phyloP scores from a whole-genome alignment of 2,888 invertebrate genomes.

The Sturmia bella region DNA sequence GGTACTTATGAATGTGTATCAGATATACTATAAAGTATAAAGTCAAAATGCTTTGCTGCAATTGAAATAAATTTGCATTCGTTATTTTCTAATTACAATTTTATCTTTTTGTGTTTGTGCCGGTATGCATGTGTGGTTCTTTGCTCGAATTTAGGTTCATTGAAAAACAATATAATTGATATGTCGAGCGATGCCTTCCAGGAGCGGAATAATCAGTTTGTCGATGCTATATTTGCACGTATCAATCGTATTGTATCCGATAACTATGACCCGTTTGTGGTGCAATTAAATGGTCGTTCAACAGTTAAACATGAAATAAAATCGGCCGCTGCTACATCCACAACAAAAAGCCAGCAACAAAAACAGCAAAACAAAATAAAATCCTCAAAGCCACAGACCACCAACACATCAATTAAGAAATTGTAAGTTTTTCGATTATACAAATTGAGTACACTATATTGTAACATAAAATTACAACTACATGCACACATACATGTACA shows the following conservation, averaged over 20 bases:
- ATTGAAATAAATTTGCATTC: conserved; percentile 53
- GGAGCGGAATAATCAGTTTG: conserved; percentile 92
- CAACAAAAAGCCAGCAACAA: conserved; percentile 64
- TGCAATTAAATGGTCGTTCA: conserved; percentile 80
- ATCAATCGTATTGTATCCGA: conserved; percentile 91
- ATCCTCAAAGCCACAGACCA: conserved; percentile 71
- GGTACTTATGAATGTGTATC: too few species aligned
- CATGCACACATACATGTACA: background rate
- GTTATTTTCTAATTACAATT: conserved; percentile 61
- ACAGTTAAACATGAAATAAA: conserved; percentile 67
- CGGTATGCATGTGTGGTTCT: background rate
- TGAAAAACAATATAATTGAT: conserved; percentile 81
- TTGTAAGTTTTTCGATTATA: conserved; percentile 74
- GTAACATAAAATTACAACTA: conserved; percentile 3
- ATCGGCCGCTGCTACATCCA: conserved; percentile 32
- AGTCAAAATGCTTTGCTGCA: background rate
- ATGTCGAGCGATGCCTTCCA: conserved; percentile 83
- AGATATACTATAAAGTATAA: conserved; percentile 30
- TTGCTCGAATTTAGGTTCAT: conserved; percentile 82
- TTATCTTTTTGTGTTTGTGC: conserved; percentile 20
- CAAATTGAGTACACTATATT: conserved; percentile 35
- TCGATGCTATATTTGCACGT: conserved; percentile 90
- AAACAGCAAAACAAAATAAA: conserved; percentile 63
- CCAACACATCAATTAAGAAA: conserved; percentile 76
- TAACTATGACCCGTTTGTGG: conserved; percentile 93